Percentiles rank a stretch among this genome's conserved stretches.
Conservation (phyloP, 2,888 invertebrate genomes). For the Rhimphoctona megacephalus region DNA sequence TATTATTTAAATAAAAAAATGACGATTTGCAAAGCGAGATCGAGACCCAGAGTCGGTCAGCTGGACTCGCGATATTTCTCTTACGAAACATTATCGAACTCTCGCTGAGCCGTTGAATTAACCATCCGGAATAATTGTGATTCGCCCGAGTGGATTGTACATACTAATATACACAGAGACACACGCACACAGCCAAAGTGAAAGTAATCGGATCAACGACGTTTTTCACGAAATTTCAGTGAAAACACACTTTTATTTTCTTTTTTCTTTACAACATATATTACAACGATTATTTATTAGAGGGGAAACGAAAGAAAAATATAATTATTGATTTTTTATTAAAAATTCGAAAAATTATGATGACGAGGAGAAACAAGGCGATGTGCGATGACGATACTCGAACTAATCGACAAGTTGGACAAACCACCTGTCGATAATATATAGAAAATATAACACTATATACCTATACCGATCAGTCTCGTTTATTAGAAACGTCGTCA, state of each 20-base stretch:
- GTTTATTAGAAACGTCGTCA: constrained; percentile 80
- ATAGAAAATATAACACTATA: constrained; percentile 1
- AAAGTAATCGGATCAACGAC: constrained; percentile 54
- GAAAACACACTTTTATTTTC: constrained; percentile 1
- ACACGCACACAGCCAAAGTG: constrained; percentile 33
- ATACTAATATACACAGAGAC: neutral
- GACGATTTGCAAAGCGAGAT: constrained; percentile 35
- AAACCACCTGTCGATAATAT: constrained; percentile 19
- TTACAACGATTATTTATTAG: neutral
- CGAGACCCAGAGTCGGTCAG: constrained; percentile 29
- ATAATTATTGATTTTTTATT: neutral
- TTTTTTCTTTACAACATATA: neutral
- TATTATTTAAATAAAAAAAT: constrained; percentile 6
- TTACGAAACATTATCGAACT: constrained; percentile 63
- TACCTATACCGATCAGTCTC: constrained; percentile 53
- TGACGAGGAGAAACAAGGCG: neutral
- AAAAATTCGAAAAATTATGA: neutral
- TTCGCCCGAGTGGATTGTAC: constrained; percentile 44
- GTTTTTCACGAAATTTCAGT: constrained; percentile 50
- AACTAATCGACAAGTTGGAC: neutral
- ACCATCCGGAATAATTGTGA: constrained; percentile 58
- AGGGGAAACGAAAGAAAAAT: neutral
- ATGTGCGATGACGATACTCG: neutral
- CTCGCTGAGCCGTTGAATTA: constrained; percentile 67
- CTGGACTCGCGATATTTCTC: constrained; percentile 55